Evolutionary conservation across 2,888 invertebrate genomes (phyloP), one percentile per base, ranked within the genome.

Genomic region (Nycteola revayana): DNA sequence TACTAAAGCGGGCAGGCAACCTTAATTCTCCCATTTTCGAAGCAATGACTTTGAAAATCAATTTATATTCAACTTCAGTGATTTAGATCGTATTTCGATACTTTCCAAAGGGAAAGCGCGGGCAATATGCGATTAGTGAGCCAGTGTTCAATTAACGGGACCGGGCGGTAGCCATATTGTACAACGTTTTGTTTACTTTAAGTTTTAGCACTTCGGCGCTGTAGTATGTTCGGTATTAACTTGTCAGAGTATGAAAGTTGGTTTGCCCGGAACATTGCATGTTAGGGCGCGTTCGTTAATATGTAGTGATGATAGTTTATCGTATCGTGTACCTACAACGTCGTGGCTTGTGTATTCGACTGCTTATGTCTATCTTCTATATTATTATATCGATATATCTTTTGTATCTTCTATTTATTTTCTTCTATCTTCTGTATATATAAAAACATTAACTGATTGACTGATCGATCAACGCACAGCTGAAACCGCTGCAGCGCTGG

Each of bases 21-120:
- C 22, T 36, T 37, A 37, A 36, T 43, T 21, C 44, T 37, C 27
- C 38, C 34, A 40, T 53, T 52, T 45, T 36, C 45, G 46, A 45
- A 49, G 49, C 44, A 45, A 48, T 55, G 53, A 51, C 46, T 51
- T 46, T 47, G 46, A 42, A 49, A 57, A 52, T 44, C 47, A 33
- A 52, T 55, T 63, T 43, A 49, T 42, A 52, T 49, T 42, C 42
- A 48, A 52, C 35, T 51, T 50, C 42, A 55, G 61, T 66, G 61
- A 69, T 60, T 68, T 67, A 59, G 50, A 61, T 59, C 56, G 58
- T 43, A 58, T 63, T 68, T 62, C 63, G 61, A 70, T 76, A 74
- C 80, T 84, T 84, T 85, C 79, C 74, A 78, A 82, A 80, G 70
- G 77, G 84, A 85, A 84, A 84, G 82, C 75, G 74, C 63, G 60